Evolutionary conservation across 2,113 vertebrate species (phyloP).

Genomic region (Ophthalmolycus amberensis): DNA sequence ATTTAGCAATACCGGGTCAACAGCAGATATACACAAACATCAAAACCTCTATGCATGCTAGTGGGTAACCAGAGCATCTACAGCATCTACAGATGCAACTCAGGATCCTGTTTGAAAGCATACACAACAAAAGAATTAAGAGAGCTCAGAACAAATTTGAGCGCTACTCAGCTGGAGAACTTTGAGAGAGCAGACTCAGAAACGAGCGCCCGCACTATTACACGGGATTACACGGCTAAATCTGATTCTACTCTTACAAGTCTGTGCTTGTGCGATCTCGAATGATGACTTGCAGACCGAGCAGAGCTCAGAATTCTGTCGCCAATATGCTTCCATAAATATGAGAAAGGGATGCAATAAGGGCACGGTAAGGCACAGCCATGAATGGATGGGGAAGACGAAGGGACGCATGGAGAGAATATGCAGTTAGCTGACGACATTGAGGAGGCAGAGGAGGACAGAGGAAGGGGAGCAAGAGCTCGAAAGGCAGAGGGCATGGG

Average conservation of each 20-base stretch:
- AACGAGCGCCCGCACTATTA: no score
- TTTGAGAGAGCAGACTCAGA: not conserved
- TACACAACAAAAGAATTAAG: not conserved
- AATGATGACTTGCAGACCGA: not conserved
- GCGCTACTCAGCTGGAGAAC: not conserved
- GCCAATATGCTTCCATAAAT: not conserved
- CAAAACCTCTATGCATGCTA: not conserved
- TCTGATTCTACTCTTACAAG: not conserved
- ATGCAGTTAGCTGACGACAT: not conserved
- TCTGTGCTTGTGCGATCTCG: not conserved
- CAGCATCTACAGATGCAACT: not conserved
- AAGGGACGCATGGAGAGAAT: not conserved
- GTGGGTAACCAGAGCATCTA: not conserved
- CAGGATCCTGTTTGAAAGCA: not conserved
- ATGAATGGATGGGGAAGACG: not conserved
- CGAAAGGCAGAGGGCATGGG: constrained; percentile 36
- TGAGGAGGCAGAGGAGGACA: not conserved
- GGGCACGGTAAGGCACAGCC: not conserved
- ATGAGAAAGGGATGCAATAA: not conserved
- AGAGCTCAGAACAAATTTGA: not conserved
- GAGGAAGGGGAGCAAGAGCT: not conserved
- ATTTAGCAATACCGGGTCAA: not conserved
- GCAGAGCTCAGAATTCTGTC: not conserved
- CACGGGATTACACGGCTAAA: not conserved
- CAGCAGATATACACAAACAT: not conserved